Conservation (phyloP, 2,888 invertebrate species). For the Tortrix viridana region DNA sequence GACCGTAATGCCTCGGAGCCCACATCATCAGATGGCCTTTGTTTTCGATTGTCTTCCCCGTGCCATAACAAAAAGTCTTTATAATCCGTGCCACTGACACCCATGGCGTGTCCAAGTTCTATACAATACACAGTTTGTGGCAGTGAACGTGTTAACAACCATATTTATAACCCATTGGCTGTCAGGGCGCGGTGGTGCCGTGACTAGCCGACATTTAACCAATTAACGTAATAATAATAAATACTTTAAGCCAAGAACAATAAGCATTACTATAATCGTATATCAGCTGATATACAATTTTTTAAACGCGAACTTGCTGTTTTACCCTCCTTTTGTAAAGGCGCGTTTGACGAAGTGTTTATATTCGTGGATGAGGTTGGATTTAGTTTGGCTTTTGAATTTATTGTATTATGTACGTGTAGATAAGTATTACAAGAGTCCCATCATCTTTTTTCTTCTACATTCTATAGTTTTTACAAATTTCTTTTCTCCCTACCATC, state of each 20-base stretch:
- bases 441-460: too few species aligned
- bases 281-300: conserved; percentile 78
- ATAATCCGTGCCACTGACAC: too few species aligned
- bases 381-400: neutral
- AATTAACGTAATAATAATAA: conserved; percentile 81
- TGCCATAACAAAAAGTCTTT: too few species aligned
- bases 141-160: conserved; percentile 50
- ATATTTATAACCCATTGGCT: conserved; percentile 53
- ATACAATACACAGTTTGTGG: conserved; percentile 38
- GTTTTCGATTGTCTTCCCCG: too few species aligned
- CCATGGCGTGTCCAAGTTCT: conserved; percentile 8
- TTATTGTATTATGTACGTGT: too few species aligned
- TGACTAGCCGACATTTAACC: conserved; percentile 74
- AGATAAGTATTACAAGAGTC: too few species aligned
- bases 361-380: neutral
- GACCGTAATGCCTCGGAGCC: too few species aligned
- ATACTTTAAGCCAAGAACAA: conserved; percentile 67
- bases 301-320: conserved; percentile 70
- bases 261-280: conserved; percentile 76
- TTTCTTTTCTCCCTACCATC: too few species aligned
- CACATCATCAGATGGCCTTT: too few species aligned
- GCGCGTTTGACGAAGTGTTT: neutral
- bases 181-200: conserved; percentile 55
- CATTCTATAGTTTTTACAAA: too few species aligned
- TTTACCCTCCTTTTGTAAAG: neutral